Base-by-base conservation (phyloP, 2,888 invertebrate genomes). In the Agriopis aurantiaria region DNA sequence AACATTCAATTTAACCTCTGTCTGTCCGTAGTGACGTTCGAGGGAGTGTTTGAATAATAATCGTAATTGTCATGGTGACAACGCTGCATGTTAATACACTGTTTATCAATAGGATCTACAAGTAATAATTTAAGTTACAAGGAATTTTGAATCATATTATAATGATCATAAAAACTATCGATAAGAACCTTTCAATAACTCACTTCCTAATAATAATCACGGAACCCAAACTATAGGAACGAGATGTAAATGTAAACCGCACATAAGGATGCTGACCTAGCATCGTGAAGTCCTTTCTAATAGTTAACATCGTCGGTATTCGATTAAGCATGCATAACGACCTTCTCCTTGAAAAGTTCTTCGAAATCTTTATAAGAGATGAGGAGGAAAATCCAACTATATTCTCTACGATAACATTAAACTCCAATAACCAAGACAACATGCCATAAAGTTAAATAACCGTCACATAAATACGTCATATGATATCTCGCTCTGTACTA, bases 301-400 rank as follows among this genome's bases (percentile, higher is more conserved):
- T 71, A 72, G 58, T 59, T 57, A 59, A 61, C 48, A 52, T 49
- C 46, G 57, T 33, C 40, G 60, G 52, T 49, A 65, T 72, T 75
- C 72, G 52, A 59, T 48, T 58, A 63, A 64, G 51, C 58, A 68
- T 53, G 11, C 62, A 65, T 61, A 63, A 62, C 75, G 81, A 74
- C 84, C 80, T 83, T 84, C 78, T 71, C 76, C 69, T 76, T 78
- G 75, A 60, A 46, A 69, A 60, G 63, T 85, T 85, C 86, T 78
- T 52, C 79, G 86, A 85, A 85, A 72, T 78, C 40, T 56, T 53
- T 57, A 62, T 69, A 23, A 23, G 59, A 65, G 71, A 65, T 60
- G 68, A 75, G 66, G 74, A 82, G 80, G 80, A 82, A 82, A 84
- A 80, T 52, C 60, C 65, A 41, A 65, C 49, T 52, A 65, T 68